Evolutionary conservation across 1,140 invertebrate genomes (phyloP), one percentile per base, ranked within the genome.

Genomic region (Cyphomyrmex costatus): DNA sequence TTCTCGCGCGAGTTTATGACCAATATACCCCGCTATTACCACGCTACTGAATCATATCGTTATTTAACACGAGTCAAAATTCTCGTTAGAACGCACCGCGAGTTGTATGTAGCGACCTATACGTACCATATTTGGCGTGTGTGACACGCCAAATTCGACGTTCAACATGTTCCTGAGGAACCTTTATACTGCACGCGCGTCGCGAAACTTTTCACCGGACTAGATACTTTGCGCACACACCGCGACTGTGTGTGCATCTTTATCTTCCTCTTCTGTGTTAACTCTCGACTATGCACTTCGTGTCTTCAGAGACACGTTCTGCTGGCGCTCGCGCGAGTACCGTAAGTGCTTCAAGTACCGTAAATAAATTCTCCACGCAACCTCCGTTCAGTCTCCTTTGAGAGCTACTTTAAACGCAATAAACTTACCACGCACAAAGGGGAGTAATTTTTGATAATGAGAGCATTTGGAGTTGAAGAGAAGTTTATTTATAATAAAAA

Each of bases 51-150:
- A 36, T 88, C 65, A 6, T 51, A 66, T 88, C 73, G 70, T n/a
- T 89, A 86, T 89, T 89, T 85, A 56, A 70, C 33, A n/a, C 51
- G 36, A 82, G 24, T 49, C 76, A 58, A 74, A 27, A 80, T 77
- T 60, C 61, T 42, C 33, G 66, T 74, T 24, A 46, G 58, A 90
- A 90, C 74, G 71, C 51, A 84, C 58, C 33, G n/a, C 16, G 27
- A 0, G 2, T 42, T 42, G 2, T 42, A 10, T 10, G 6, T n/a
- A 24, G n/a, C 19, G 6, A 78, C 10, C n/a, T 51, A 12, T 27
- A 78, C 10, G 3, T 33, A 3, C 19, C 2, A 42, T 42, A 42
- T n/a, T n/a, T n/a, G n/a, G n/a, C n/a, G 53, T 14, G 10, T 36
- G 33, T 33, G 19, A 1, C 5, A 36, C 24, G 60, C 83, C 27